phyloP scores from a whole-genome alignment of 2,113 vertebrate genomes.

The Hippocampus comes region DNA sequence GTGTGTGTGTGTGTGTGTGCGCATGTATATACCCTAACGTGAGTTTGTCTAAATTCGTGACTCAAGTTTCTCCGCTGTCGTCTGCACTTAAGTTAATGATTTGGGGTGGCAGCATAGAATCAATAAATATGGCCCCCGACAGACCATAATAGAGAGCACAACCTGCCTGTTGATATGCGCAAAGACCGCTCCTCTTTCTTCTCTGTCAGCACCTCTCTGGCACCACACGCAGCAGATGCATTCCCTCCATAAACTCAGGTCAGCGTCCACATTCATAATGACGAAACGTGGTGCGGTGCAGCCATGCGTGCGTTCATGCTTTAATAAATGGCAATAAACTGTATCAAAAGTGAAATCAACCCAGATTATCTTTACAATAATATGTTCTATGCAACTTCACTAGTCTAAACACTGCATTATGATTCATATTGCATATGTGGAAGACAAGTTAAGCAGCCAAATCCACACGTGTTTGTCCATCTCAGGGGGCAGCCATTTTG shows the following conservation, averaged over 20 bases:
- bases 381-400: too few species aligned
- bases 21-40: slow-evolving; percentile 22
- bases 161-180: slow-evolving; percentile 62
- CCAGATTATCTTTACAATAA: too few species aligned
- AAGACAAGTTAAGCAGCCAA: too few species aligned
- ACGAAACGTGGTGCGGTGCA: neutral
- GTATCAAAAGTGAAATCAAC: too few species aligned
- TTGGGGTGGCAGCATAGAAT: slow-evolving; percentile 61
- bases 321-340: too few species aligned
- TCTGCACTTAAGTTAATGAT: slow-evolving; percentile 73
- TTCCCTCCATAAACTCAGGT: slow-evolving; percentile 60
- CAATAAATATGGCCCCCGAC: slow-evolving; percentile 68
- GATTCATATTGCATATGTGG: too few species aligned
- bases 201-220: slow-evolving; percentile 69
- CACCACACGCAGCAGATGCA: slow-evolving; percentile 58
- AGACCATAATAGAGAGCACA: slow-evolving; percentile 58
- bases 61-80: slow-evolving; percentile 64
- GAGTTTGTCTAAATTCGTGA: slow-evolving; percentile 21
- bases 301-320: slow-evolving; percentile 23
- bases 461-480: too few species aligned
- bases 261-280: slow-evolving; percentile 6
- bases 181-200: slow-evolving; percentile 67
- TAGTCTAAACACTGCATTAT: too few species aligned
- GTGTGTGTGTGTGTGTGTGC: neutral
- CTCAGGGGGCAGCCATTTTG: too few species aligned